Evolutionary conservation across 2,113 vertebrate genomes (phyloP).

Genomic region (Psittacus erithacus): DNA sequence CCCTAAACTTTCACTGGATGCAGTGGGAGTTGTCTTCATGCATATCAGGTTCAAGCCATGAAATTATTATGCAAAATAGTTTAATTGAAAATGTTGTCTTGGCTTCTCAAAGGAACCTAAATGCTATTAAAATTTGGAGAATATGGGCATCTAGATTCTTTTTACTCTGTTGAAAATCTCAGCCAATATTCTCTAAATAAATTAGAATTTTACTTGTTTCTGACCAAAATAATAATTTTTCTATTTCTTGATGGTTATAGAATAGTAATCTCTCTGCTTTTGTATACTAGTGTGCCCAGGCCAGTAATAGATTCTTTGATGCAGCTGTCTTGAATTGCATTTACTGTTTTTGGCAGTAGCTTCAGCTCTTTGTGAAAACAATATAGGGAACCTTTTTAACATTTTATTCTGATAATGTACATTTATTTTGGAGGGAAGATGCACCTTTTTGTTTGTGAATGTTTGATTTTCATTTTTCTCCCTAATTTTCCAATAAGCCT

Average conservation of each 20-base stretch:
- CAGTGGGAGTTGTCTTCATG: neutral
- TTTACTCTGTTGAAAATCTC: conserved; percentile 16
- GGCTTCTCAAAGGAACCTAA: conserved; percentile 30
- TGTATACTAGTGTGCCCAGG: neutral
- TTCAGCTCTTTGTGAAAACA: conserved; percentile 1
- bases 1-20: neutral
- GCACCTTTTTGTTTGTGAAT: neutral
- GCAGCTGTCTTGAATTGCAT: conserved; percentile 61
- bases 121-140: conserved; percentile 11
- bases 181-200: conserved; percentile 39
- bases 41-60: neutral
- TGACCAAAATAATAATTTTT: conserved; percentile 66
- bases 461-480: neutral
- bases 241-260: conserved; percentile 44
- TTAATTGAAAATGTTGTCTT: conserved; percentile 36
- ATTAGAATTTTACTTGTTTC: conserved; percentile 52
- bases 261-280: conserved; percentile 55
- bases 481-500: neutral
- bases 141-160: neutral
- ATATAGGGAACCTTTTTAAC: neutral
- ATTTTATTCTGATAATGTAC: neutral
- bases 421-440: neutral
- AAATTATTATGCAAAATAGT: conserved; percentile 30
- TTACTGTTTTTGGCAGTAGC: conserved; percentile 28
- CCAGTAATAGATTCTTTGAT: conserved; percentile 52